Evolutionary conservation across 2,113 vertebrate species (phyloP).

Genomic region (Tyto alba): DNA sequence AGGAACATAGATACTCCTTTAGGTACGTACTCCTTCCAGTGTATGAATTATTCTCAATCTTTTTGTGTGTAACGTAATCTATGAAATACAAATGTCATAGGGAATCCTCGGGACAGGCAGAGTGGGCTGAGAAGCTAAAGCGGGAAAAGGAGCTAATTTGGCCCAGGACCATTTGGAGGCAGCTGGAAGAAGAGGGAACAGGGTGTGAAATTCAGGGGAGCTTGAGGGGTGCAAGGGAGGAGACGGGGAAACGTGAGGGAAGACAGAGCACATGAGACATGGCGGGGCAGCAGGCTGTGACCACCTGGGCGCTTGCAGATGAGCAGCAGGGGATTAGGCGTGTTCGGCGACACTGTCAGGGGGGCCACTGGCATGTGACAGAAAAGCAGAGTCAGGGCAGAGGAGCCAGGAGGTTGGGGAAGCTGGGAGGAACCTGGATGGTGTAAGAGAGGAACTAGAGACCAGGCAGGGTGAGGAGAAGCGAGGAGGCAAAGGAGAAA

Average conservation of each 20-base stretch:
- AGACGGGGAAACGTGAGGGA: background rate
- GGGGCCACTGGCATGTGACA: background rate
- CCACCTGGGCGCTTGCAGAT: accelerated
- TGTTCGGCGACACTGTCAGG: background rate
- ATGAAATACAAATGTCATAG: background rate
- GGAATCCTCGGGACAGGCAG: background rate
- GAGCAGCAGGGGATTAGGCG: background rate
- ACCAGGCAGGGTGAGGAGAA: background rate
- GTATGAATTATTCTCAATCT: background rate
- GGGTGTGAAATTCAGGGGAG: background rate
- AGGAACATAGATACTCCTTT: background rate
- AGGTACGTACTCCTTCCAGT: background rate
- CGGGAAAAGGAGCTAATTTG: background rate
- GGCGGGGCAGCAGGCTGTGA: accelerated
- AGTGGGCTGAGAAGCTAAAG: background rate
- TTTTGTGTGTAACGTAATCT: background rate
- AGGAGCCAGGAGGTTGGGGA: background rate
- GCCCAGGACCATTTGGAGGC: background rate
- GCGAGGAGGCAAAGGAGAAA: background rate
- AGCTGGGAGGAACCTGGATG: background rate
- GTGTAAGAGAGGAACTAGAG: background rate
- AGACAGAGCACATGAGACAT: background rate
- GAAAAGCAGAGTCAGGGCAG: background rate
- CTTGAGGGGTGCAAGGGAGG: background rate
- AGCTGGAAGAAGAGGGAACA: background rate